These are phyloP conservation scores for Caenorhabditis sulstoni DNA, from an alignment of 2,888 invertebrate species.

Conservation along the genomic window DNA sequence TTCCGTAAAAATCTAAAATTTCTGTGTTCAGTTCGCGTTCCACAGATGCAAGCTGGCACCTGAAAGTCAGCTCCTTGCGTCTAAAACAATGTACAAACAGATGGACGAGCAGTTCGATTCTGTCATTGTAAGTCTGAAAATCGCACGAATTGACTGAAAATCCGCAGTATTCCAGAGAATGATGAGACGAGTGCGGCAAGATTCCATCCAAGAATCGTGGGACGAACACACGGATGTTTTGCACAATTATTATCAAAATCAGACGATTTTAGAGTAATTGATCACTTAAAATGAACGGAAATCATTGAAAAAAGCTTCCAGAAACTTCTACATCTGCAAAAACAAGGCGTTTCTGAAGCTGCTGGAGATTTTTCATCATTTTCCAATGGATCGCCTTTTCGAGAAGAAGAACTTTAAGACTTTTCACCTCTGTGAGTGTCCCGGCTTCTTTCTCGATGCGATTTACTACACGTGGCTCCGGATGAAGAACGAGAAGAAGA, in stretches of 20 bases:
- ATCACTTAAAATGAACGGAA: neutral
- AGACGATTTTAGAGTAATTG: neutral
- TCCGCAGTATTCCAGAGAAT: too few relatives aligned
- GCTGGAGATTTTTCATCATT: constrained; percentile 17
- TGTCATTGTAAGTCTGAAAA: too few relatives aligned
- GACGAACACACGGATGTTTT: constrained; percentile 19
- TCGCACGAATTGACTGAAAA: too few relatives aligned
- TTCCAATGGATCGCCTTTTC: neutral
- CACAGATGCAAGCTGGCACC: too few relatives aligned
- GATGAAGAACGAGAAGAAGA: too few relatives aligned
- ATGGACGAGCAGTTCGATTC: too few relatives aligned
- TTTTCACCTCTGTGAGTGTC: constrained; percentile 65
- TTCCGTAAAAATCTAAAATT: too few relatives aligned
- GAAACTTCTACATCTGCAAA: constrained; percentile 42
- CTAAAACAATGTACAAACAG: too few relatives aligned
- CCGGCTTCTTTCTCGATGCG: constrained; percentile 61
- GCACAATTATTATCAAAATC: constrained; percentile 15
- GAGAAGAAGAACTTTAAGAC: constrained; percentile 25
- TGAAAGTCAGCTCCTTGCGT: too few relatives aligned
- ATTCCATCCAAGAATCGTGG: neutral
- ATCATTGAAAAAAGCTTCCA: constrained; percentile 1
- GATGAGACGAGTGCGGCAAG: too few relatives aligned
- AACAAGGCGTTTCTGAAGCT: constrained; percentile 57
- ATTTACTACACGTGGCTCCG: constrained; percentile 30
- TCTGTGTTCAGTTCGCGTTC: too few relatives aligned